Percentiles rank a stretch among this genome's conserved stretches.
Conservation (phyloP, 2,888 invertebrate genomes). For the Lampropteryx suffumata region DNA sequence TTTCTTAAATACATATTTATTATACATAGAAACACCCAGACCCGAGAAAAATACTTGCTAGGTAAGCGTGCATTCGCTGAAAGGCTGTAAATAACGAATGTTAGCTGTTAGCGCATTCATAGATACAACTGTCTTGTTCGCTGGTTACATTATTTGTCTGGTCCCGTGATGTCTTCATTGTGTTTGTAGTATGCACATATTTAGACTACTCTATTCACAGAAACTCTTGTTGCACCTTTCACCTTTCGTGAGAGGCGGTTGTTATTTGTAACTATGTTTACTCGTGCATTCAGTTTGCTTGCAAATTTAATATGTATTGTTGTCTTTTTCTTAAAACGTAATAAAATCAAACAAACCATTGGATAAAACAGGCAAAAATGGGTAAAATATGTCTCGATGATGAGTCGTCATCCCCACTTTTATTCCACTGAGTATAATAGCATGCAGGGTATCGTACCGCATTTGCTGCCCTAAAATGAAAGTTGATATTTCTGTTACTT, state of each 20-base stretch:
- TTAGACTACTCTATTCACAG: conserved; percentile 12
- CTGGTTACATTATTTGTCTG: conserved; percentile 26
- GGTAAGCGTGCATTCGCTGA: conserved; percentile 35
- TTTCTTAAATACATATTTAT: no score
- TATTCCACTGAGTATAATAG: conserved; percentile 20
- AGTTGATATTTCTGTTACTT: conserved; percentile 17
- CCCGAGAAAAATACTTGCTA: conserved; percentile 33
- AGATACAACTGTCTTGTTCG: conserved; percentile 21
- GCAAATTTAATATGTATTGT: no score
- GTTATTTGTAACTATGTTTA: conserved; percentile 6
- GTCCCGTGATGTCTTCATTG: conserved; percentile 20
- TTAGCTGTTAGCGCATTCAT: conserved; percentile 17
- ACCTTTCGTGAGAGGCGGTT: background rate
- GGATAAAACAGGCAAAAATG: background rate
- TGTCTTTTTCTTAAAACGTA: background rate
- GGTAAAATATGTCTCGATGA: conserved; percentile 5
- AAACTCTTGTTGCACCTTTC: conserved; percentile 4
- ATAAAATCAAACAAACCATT: conserved; percentile 1
- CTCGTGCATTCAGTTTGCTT: background rate
- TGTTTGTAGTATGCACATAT: conserved; percentile 19
- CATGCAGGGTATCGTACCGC: conserved; percentile 12
- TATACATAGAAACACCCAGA: no score
- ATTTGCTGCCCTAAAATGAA: conserved; percentile 14
- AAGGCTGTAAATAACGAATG: conserved; percentile 22
- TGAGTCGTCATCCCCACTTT: conserved; percentile 16